Conservation (phyloP, 2,888 invertebrate genomes). For the Unio delphinus region DNA sequence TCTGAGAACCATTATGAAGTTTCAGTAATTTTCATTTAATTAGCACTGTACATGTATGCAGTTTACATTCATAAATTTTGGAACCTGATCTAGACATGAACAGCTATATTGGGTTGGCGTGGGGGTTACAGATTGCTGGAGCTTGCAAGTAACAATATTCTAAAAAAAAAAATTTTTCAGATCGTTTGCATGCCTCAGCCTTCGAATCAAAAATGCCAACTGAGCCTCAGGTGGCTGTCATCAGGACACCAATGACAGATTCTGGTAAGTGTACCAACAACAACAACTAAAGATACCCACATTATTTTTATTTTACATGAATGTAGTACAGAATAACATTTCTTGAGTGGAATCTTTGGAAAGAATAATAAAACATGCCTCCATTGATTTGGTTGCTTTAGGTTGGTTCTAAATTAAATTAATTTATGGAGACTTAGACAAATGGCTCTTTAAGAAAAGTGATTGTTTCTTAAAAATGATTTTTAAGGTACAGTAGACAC, state of each 20-base stretch:
- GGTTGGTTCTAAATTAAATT: no score
- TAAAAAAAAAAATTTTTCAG: constrained; percentile 28
- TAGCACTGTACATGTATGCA: neutral
- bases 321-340: no score
- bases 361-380: no score
- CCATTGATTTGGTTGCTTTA: no score
- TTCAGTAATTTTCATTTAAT: no score
- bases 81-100: neutral
- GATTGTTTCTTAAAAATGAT: no score
- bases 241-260: neutral
- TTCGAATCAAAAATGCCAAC: constrained; percentile 39
- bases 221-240: neutral
- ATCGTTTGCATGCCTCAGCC: constrained; percentile 54
- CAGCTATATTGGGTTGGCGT: neutral
- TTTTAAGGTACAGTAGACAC: no score
- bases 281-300: neutral
- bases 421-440: no score
- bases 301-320: no score
- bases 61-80: neutral
- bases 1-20: no score
- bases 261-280: neutral
- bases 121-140: neutral
- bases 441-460: no score
- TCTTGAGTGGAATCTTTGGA: no score
- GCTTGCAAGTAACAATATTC: neutral